These are phyloP conservation scores for Pangasius mekongensis DNA, from an alignment of 2,797 vertebrate genomes.

Conservation along the genomic window DNA sequence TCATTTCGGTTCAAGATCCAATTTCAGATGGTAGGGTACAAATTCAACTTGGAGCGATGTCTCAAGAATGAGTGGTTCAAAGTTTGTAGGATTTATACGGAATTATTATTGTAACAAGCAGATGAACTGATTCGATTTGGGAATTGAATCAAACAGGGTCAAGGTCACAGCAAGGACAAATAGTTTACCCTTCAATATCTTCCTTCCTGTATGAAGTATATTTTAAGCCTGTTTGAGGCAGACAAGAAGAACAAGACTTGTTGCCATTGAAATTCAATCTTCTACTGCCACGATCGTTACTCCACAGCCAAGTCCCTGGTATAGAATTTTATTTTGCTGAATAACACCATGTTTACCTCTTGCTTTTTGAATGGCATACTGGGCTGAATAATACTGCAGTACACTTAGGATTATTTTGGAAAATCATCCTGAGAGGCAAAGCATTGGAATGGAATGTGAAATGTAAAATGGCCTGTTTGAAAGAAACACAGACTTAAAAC, in stretches of 20 bases:
- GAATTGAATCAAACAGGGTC: background rate
- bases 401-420: background rate
- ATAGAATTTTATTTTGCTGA: background rate
- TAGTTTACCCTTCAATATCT: background rate
- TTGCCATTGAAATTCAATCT: background rate
- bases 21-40: background rate
- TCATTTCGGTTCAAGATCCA: background rate
- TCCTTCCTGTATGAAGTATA: background rate
- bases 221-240: background rate
- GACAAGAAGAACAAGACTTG: background rate
- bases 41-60: no score
- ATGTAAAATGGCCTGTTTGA: background rate
- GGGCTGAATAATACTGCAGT: background rate
- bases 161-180: background rate
- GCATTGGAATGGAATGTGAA: background rate
- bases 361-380: background rate
- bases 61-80: background rate
- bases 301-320: background rate
- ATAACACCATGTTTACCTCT: background rate
- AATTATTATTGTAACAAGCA: background rate
- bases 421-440: background rate
- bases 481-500: background rate
- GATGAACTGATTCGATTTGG: background rate
- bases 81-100: background rate
- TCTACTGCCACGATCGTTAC: background rate